Conservation (phyloP, 2,113 vertebrate species). For the Falcunculus frontatus region DNA sequence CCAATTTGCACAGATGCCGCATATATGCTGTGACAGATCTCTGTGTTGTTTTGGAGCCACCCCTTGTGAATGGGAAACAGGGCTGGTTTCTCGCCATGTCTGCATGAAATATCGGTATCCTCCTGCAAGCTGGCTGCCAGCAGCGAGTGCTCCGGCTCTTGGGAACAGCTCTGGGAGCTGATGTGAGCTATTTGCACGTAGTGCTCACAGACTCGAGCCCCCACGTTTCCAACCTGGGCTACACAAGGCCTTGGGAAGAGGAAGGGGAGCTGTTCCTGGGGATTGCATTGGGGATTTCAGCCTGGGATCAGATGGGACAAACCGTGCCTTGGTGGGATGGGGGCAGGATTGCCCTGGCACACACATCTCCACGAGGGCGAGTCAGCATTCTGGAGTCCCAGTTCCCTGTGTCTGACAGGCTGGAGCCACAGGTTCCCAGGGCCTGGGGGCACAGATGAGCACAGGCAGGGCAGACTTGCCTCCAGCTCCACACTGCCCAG, state of each 20-base stretch:
- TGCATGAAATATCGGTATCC: constrained; percentile 15
- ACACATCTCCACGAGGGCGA: accelerated
- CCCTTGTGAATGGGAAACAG: constrained; percentile 35
- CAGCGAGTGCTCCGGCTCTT: not conserved
- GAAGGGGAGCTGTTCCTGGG: not conserved
- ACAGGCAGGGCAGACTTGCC: not conserved
- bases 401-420: not conserved
- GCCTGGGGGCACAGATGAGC: not conserved
- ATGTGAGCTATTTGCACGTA: constrained; percentile 44
- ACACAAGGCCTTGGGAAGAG: not conserved
- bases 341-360: not conserved
- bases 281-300: not conserved
- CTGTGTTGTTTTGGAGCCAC: constrained; percentile 24
- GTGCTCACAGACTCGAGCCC: not conserved
- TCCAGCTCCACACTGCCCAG: accelerated
- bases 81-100: constrained; percentile 36
- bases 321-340: accelerated
- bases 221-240: not conserved
- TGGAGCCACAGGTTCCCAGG: not conserved
- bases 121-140: constrained; percentile 53
- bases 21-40: constrained; percentile 46
- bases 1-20: constrained; percentile 58
- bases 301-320: not conserved
- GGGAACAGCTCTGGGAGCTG: constrained; percentile 29
- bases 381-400: not conserved